A percentile compares a stretch with the other conserved stretches of the same genome.
These are phyloP conservation scores for Rhynchotus rufescens DNA, from an alignment of 2,797 vertebrate genomes.

Conservation along the genomic window DNA sequence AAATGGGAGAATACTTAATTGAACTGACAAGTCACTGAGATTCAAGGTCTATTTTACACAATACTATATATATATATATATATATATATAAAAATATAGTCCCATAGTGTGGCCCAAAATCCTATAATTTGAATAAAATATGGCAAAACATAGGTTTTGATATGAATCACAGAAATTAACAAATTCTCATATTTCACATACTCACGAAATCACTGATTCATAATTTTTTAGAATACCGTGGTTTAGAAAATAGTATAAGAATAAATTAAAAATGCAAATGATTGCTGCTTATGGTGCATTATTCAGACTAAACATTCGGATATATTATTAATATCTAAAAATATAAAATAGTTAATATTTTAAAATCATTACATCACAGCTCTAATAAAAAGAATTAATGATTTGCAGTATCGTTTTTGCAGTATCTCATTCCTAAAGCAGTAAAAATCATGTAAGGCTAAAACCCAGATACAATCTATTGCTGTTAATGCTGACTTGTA, in stretches of 20 bases:
- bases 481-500: background rate
- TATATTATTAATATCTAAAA: background rate
- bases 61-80: background rate
- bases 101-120: background rate
- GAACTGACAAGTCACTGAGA: background rate
- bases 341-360: background rate
- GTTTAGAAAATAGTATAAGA: background rate
- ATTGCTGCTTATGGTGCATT: background rate
- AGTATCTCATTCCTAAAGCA: background rate
- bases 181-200: background rate
- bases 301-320: background rate
- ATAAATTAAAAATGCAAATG: background rate
- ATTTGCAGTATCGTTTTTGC: background rate
- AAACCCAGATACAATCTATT: background rate
- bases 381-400: background rate
- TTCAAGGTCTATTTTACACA: background rate
- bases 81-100: background rate
- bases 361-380: background rate
- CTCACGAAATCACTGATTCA: background rate
- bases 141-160: background rate
- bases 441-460: background rate
- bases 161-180: background rate
- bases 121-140: background rate
- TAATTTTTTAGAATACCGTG: background rate
- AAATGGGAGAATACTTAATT: background rate